Conservation (phyloP, 2,797 vertebrate species). For the Dipus sagitta region DNA sequence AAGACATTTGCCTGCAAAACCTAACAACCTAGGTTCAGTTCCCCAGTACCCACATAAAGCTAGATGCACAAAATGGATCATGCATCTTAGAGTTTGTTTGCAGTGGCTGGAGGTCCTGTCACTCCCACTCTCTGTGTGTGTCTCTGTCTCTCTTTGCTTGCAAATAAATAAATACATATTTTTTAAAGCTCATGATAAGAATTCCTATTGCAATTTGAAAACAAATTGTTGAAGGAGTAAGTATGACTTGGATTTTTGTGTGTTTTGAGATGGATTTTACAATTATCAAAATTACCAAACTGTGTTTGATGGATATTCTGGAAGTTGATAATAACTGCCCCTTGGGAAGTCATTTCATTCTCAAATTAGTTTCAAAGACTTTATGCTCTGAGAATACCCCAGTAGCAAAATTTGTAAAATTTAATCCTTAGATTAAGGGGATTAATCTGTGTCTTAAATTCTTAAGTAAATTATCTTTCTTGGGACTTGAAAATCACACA, state of each 20-base stretch:
- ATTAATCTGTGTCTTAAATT: conserved; percentile 13
- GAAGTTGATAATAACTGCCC: background rate
- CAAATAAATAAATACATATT: too few species aligned
- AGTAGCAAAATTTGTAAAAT: background rate
- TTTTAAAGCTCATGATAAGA: conserved; percentile 18
- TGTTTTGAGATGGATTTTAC: background rate
- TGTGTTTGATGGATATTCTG: background rate
- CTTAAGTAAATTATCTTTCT: conserved; percentile 38
- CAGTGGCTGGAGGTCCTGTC: too few species aligned
- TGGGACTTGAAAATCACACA: background rate
- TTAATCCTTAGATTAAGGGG: background rate
- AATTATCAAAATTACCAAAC: background rate
- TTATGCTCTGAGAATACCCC: background rate
- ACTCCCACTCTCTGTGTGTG: too few species aligned
- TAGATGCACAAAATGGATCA: too few species aligned
- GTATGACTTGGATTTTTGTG: background rate
- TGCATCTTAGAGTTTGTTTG: too few species aligned
- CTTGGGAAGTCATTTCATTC: background rate
- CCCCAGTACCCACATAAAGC: too few species aligned
- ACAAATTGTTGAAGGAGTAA: conserved; percentile 24
- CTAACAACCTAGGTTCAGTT: too few species aligned
- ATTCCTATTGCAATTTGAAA: conserved; percentile 7
- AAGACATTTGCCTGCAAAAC: too few species aligned
- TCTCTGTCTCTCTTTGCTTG: too few species aligned
- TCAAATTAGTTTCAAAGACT: background rate